These are phyloP conservation scores for Bos indicus DNA, from an alignment of 2,113 vertebrate species.

Conservation along the genomic window DNA sequence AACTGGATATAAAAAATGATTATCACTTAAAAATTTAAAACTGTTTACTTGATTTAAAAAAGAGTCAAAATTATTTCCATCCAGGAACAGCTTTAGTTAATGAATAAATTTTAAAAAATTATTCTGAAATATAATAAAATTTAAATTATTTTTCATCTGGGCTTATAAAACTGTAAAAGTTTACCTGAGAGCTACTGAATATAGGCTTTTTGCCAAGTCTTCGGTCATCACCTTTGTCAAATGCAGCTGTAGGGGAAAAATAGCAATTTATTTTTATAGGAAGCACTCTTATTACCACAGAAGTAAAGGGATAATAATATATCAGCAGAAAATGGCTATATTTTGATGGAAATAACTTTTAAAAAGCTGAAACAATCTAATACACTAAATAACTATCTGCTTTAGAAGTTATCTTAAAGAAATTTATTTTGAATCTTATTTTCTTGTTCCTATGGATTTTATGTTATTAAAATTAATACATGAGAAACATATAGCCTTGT, in stretches of 20 bases:
- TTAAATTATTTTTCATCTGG: neutral
- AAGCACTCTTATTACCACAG: slow-evolving; percentile 22
- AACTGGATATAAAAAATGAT: slow-evolving; percentile 20
- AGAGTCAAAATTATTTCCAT: neutral
- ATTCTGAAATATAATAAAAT: slow-evolving; percentile 15
- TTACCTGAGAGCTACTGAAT: slow-evolving; percentile 95
- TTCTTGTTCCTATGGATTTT: neutral
- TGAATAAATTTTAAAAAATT: neutral
- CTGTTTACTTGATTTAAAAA: slow-evolving; percentile 12
- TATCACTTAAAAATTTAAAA: slow-evolving; percentile 32
- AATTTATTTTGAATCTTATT: neutral
- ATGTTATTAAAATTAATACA: slow-evolving; percentile 26
- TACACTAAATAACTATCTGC: neutral
- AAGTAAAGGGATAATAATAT: slow-evolving; percentile 29
- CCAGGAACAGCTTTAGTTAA: slow-evolving; percentile 32
- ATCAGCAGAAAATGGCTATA: slow-evolving; percentile 27
- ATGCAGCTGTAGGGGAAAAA: slow-evolving; percentile 85
- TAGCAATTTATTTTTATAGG: slow-evolving; percentile 61
- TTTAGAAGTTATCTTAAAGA: slow-evolving; percentile 18
- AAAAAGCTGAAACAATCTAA: slow-evolving; percentile 43
- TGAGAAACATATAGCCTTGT: neutral
- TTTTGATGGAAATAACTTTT: slow-evolving; percentile 38
- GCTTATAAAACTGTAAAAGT: slow-evolving; percentile 18
- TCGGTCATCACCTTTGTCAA: slow-evolving; percentile 94
- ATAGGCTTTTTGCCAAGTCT: slow-evolving; percentile 92